A percentile compares a stretch with the other conserved stretches of the same genome.
phyloP scores from a whole-genome alignment of 2,888 invertebrate species.

The Orchestes rusci region DNA sequence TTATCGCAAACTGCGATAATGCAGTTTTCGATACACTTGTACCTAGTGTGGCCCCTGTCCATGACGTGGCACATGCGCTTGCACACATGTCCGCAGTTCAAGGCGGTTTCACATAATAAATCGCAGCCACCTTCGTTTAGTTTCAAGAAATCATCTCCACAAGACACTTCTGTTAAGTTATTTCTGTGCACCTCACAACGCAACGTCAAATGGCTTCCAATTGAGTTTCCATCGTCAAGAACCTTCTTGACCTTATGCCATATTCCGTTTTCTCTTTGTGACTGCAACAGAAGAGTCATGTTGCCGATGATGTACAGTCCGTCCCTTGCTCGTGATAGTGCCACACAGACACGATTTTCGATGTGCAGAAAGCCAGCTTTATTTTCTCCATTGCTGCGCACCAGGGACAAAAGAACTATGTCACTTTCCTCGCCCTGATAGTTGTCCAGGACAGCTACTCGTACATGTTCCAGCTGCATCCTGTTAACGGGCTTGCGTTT shows the following conservation, averaged over 20 bases:
- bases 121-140: conserved; percentile 58
- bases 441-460: conserved; percentile 66
- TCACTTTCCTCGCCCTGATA: conserved; percentile 73
- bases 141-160: conserved; percentile 44
- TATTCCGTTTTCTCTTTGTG: conserved; percentile 44
- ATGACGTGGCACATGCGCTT: conserved; percentile 53
- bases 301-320: conserved; percentile 73
- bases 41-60: conserved; percentile 48
- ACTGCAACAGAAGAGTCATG: conserved; percentile 48
- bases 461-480: conserved; percentile 45
- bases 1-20: conserved; percentile 49
- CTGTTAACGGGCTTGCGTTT: conserved; percentile 23
- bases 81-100: conserved; percentile 58
- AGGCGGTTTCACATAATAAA: conserved; percentile 44
- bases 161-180: conserved; percentile 40
- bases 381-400: conserved; percentile 61
- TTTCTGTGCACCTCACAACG: conserved; percentile 49
- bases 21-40: conserved; percentile 48
- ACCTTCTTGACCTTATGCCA: conserved; percentile 53
- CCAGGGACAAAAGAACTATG: conserved; percentile 71
- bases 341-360: conserved; percentile 69
- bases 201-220: conserved; percentile 48
- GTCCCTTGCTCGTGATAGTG: conserved; percentile 64
- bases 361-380: conserved; percentile 64
- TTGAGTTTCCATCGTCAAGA: conserved; percentile 46